phyloP scores from a whole-genome alignment of 2,888 invertebrate genomes.

The Andrena chrysosceles region DNA sequence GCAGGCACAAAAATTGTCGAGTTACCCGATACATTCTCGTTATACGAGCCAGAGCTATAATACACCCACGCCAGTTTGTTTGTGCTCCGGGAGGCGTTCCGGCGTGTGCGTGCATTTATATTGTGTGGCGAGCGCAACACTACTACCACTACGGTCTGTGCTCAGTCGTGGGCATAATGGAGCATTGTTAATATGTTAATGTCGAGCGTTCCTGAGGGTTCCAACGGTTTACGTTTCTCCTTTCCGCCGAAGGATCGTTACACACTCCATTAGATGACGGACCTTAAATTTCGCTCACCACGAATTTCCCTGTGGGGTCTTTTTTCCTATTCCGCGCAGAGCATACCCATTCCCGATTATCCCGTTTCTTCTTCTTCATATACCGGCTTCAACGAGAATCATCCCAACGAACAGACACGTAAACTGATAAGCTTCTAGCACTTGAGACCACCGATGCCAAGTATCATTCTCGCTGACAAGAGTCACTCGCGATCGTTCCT shows the following conservation, averaged over 20 bases:
- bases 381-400: not conserved
- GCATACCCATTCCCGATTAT: not conserved
- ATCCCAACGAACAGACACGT: not conserved
- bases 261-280: constrained; percentile 66
- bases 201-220: constrained; percentile 60
- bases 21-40: constrained; percentile 48
- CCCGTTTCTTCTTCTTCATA: not conserved
- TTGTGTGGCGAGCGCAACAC: constrained; percentile 49
- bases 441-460: not conserved
- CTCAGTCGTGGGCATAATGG: constrained; percentile 73
- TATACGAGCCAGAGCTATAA: constrained; percentile 50
- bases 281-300: constrained; percentile 48
- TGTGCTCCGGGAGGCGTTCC: constrained; percentile 26
- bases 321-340: not conserved
- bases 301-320: constrained; percentile 31
- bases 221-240: constrained; percentile 61
- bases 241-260: constrained; percentile 63
- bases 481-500: not conserved
- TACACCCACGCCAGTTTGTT: constrained; percentile 62
- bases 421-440: not conserved
- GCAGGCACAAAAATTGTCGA: constrained; percentile 1
- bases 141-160: constrained; percentile 46
- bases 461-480: not conserved
- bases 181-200: constrained; percentile 81
- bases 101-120: constrained; percentile 39